Conservation (phyloP, 2,797 vertebrate species). For the Sebastes nivosus region DNA sequence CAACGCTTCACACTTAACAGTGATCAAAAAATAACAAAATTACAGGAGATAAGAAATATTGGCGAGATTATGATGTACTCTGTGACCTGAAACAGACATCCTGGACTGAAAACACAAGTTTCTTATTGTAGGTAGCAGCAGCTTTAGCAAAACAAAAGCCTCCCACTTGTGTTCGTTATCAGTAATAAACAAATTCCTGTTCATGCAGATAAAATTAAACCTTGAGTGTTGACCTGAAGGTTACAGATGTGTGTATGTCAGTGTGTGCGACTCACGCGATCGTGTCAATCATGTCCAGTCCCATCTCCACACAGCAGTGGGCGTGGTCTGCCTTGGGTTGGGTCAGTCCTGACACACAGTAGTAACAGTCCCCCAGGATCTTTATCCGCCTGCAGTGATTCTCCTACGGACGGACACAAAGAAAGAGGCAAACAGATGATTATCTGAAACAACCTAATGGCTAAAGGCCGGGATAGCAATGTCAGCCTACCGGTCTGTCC, state of each 20-base stretch:
- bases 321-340: constrained; percentile 98
- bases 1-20: neutral
- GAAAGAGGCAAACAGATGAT: neutral
- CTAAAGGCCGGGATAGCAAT: neutral
- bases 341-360: constrained; percentile 96
- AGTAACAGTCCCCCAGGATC: constrained; percentile 98
- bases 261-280: constrained; percentile 90
- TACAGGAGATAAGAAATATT: neutral
- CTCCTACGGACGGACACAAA: constrained; percentile 81
- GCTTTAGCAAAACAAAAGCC: neutral
- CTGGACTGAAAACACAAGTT: neutral
- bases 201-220: neutral
- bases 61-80: neutral
- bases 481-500: neutral
- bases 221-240: neutral
- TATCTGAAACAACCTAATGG: neutral
- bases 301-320: constrained; percentile 99
- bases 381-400: constrained; percentile 98
- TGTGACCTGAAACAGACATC: neutral
- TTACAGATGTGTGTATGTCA: neutral
- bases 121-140: neutral
- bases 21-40: neutral
- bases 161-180: neutral
- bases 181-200: neutral
- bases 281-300: constrained; percentile 99